Percentiles rank a stretch among this genome's conserved stretches.
Conservation (phyloP, 2,888 invertebrate genomes). For the Agriotes lineatus region DNA sequence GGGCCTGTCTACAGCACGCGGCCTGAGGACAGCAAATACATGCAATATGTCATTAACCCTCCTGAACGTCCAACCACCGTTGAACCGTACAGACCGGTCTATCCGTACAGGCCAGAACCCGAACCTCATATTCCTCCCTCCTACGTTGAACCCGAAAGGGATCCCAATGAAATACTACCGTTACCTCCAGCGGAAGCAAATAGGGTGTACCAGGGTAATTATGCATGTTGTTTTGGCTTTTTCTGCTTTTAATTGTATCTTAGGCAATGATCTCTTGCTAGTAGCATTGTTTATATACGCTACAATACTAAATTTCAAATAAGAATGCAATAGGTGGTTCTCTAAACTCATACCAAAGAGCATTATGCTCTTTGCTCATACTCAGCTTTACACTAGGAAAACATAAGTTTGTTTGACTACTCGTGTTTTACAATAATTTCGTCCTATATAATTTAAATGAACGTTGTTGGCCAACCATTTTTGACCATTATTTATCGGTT, state of each 20-base stretch:
- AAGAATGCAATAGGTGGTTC: no score
- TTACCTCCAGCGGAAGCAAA: constrained; percentile 28
- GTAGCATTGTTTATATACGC: not conserved
- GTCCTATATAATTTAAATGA: no score
- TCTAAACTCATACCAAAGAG: no score
- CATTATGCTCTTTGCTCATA: no score
- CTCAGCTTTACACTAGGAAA: no score
- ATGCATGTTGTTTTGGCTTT: constrained; percentile 17
- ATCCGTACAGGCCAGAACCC: constrained; percentile 51
- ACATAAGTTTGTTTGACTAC: no score
- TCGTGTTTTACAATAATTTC: no score
- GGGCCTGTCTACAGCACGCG: constrained; percentile 74
- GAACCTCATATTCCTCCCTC: constrained; percentile 55
- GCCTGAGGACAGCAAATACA: constrained; percentile 71
- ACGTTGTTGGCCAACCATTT: no score
- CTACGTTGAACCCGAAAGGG: constrained; percentile 49
- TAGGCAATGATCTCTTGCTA: not conserved
- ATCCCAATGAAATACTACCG: constrained; percentile 23
- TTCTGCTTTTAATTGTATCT: not conserved
- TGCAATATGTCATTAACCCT: constrained; percentile 72
- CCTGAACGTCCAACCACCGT: constrained; percentile 62
- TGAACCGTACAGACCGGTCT: constrained; percentile 53
- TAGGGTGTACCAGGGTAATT: constrained; percentile 37
- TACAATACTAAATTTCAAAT: no score
- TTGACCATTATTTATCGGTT: no score